A percentile compares a stretch with the other conserved stretches of the same genome.
phyloP scores from a whole-genome alignment of 1,140 invertebrate species.

The Plectus sambesii region DNA sequence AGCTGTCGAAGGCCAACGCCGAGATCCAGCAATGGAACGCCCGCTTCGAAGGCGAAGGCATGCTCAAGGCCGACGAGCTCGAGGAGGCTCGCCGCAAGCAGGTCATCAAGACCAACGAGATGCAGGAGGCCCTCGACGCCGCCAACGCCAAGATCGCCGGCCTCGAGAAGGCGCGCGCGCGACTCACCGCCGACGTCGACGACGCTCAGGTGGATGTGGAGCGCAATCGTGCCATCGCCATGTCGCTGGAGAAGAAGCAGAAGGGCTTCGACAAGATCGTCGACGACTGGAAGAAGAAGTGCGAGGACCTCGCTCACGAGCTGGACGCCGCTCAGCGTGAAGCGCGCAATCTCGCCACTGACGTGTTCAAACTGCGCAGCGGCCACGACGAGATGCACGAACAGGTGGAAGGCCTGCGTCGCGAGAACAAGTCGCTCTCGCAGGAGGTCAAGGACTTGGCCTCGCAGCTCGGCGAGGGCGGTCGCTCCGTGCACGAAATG shows the following conservation, averaged over 20 bases:
- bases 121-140: conserved; percentile 92
- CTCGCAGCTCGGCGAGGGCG: conserved; percentile 95
- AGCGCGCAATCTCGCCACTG: conserved; percentile 96
- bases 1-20: conserved; percentile 90
- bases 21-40: conserved; percentile 82
- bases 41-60: conserved; percentile 88
- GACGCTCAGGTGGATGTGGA: conserved; percentile 76
- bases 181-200: conserved; percentile 89
- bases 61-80: conserved; percentile 81
- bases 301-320: conserved; percentile 89
- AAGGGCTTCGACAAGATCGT: conserved; percentile 97
- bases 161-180: conserved; percentile 92
- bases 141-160: conserved; percentile 90
- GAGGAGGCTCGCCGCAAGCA: conserved; percentile 96
- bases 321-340: conserved; percentile 96
- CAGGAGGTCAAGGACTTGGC: conserved; percentile 68
- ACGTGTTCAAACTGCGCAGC: conserved; percentile 94
- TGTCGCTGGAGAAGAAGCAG: conserved; percentile 92
- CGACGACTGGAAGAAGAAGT: conserved; percentile 98
- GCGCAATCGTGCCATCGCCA: conserved; percentile 27
- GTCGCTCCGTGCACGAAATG: conserved; percentile 77
- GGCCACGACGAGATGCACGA: conserved; percentile 87
- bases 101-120: conserved; percentile 88
- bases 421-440: conserved; percentile 38
- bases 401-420: conserved; percentile 56